Evolutionary conservation across 2,888 invertebrate genomes (phyloP).

Genomic region (Alcis repandata): DNA sequence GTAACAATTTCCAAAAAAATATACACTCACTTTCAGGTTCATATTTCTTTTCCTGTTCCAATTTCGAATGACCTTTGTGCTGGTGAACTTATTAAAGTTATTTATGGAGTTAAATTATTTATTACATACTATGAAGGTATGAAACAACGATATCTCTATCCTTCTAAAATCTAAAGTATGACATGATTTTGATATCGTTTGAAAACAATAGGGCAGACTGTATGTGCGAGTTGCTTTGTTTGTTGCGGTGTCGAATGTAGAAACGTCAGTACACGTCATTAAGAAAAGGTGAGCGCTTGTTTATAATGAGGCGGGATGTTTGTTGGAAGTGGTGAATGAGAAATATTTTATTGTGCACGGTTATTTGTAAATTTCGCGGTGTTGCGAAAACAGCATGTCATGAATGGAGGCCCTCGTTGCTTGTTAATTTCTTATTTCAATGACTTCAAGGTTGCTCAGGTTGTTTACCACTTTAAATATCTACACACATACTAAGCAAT

Average conservation of each 20-base stretch:
- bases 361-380: conserved; percentile 1
- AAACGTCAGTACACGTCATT: conserved; percentile 28
- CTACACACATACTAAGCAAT: too few species aligned
- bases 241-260: conserved; percentile 49
- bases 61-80: too few species aligned
- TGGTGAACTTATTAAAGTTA: too few species aligned
- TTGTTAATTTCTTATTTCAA: background rate
- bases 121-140: too few species aligned
- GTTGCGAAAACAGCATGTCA: background rate
- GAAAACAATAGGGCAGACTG: too few species aligned
- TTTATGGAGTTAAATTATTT: too few species aligned
- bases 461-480: too few species aligned
- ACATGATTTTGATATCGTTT: too few species aligned
- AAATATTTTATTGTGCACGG: conserved; percentile 2
- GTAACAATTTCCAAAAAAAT: too few species aligned
- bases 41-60: background rate
- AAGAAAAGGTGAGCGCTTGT: conserved; percentile 27
- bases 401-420: background rate
- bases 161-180: background rate
- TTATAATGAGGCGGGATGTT: conserved; percentile 25
- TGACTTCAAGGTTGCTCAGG: background rate
- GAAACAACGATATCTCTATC: background rate
- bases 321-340: conserved; percentile 1
- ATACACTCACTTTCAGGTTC: background rate
- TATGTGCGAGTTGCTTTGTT: conserved; percentile 5